These are phyloP conservation scores for Alauda arvensis DNA, from an alignment of 2,797 vertebrate genomes.

Conservation along the genomic window DNA sequence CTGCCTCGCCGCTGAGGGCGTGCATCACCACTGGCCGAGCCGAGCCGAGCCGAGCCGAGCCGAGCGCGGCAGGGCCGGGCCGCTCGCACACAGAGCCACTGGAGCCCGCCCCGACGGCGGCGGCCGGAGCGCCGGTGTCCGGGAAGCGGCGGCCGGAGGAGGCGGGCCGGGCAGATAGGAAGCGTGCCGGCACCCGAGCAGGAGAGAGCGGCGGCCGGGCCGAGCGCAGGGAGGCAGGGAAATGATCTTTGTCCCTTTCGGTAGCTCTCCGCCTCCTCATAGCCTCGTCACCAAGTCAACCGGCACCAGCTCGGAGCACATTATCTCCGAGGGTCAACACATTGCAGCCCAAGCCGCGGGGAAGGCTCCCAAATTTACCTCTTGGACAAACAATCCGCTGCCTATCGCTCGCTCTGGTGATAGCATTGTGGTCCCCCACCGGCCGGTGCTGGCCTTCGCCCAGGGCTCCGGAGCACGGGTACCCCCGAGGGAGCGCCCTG, in stretches of 20 bases:
- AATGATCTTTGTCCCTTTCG: conserved; percentile 78
- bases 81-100: rapidly evolving
- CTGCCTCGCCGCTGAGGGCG: not conserved
- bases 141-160: conserved; percentile 60
- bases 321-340: conserved; percentile 82
- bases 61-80: not conserved
- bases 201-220: not conserved
- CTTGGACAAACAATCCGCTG: conserved; percentile 75
- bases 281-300: conserved; percentile 81
- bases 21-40: not conserved
- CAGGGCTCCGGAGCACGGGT: not conserved
- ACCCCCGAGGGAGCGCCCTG: not conserved
- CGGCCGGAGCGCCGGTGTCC: not conserved
- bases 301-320: conserved; percentile 54
- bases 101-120: not conserved
- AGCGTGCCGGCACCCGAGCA: not conserved
- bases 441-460: not conserved
- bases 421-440: conserved; percentile 60
- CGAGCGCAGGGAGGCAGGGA: conserved; percentile 41
- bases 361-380: conserved; percentile 68
- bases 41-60: not conserved
- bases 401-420: conserved; percentile 61
- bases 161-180: conserved; percentile 1
- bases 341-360: conserved; percentile 34
- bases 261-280: conserved; percentile 68